Evolutionary conservation across 2,797 vertebrate species (phyloP), one percentile per base, ranked within the genome.

Genomic region (Dipus sagitta): DNA sequence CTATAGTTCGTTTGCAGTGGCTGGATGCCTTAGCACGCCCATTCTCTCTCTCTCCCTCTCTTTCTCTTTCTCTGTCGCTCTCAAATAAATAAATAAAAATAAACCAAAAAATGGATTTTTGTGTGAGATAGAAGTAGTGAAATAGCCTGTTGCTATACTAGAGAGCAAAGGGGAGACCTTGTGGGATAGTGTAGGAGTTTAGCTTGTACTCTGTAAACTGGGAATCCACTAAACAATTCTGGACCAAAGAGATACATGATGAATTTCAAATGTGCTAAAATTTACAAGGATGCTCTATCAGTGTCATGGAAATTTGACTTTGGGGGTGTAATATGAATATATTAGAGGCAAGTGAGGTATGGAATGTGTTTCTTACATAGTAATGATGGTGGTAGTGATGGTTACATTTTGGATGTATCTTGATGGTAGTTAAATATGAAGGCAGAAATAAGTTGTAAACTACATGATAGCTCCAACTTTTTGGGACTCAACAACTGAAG

Each of bases 361-460:
- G 30, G 28, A 30, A 26, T 52, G 26, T 30, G 65, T 77, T 14
- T 68, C 24, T 58, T 60, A 78, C n/a, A n/a, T 60, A 10, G 23
- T 78, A 26, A 60, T 28, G 65, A n/a, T 64, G 7, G 68, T 71
- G 32, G 23, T 58, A 74, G 9, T 64, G 67, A 38, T 81, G 58
- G 30, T 70, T 74, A 65, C 34, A 64, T 90, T 87, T 93, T 17
- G 62, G 34, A 26, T 92, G 24, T 62, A 64, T 64, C 60, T 89
- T 71, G 24, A 84, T 87, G 30, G 12, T 47, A 58, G 8, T 65
- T 30, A 84, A 80, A 70, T 42, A 6, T 30, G 15, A 64, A 13
- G 13, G 76, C 13, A 90, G 60, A 88, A 93, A 72, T 85, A 79
- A 60, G 20, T 78, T 78, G 67, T 84, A 79, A n/a, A 80, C 52